Evolutionary conservation across 2,113 vertebrate genomes (phyloP).

Genomic region (Vidua chalybeata): DNA sequence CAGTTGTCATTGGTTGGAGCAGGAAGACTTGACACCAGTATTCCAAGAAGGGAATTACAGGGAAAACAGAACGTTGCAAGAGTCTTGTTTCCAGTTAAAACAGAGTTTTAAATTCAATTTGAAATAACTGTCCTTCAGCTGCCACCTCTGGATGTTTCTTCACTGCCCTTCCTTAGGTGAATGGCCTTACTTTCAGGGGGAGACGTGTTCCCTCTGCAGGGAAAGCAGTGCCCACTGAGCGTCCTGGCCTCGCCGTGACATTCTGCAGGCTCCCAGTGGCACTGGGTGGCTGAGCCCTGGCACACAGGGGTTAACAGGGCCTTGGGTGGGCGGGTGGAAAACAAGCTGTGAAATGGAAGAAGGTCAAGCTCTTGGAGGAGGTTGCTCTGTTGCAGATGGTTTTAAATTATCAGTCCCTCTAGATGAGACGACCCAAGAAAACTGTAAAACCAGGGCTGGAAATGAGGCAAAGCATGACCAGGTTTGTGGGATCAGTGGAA

Average conservation of each 20-base stretch:
- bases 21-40: neutral
- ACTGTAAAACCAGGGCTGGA: neutral
- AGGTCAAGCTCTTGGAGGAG: slow-evolving; percentile 22
- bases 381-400: slow-evolving; percentile 15
- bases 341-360: slow-evolving; percentile 54
- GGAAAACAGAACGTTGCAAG: neutral
- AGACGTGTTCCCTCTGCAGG: accelerated
- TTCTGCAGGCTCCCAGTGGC: neutral
- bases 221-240: neutral
- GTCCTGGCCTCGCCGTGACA: neutral
- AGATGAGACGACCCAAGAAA: neutral
- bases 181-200: neutral
- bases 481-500: neutral
- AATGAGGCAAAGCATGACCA: neutral
- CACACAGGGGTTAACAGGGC: slow-evolving; percentile 43
- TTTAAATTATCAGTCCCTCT: neutral
- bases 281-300: neutral
- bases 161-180: neutral
- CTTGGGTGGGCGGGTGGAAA: slow-evolving; percentile 26
- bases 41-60: neutral
- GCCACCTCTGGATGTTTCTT: neutral
- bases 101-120: neutral
- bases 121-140: neutral
- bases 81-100: neutral
- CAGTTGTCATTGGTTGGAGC: accelerated